Conservation (phyloP, 2,797 vertebrate genomes). For the Siniperca undulata region DNA sequence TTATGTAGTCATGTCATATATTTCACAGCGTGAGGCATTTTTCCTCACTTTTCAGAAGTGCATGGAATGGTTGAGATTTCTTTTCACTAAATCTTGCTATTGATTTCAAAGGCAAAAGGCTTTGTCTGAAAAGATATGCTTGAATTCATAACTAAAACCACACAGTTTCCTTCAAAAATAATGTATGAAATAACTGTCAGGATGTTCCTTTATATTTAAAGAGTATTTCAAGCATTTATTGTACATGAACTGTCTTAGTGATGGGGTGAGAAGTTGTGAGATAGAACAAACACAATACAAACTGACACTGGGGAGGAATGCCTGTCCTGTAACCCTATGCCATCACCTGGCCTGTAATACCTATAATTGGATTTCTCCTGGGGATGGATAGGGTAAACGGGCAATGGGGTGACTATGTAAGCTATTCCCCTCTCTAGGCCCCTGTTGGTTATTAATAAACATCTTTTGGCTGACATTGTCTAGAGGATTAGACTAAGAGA, state of each 20-base stretch:
- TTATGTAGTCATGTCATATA: background rate
- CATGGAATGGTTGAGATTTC: background rate
- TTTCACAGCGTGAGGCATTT: background rate
- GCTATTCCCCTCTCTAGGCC: slow-evolving; percentile 65
- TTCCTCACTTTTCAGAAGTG: slow-evolving; percentile 8
- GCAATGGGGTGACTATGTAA: slow-evolving; percentile 60
- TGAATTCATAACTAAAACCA: background rate
- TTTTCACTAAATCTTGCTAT: background rate
- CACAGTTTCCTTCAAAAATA: background rate
- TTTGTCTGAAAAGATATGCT: background rate
- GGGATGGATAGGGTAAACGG: slow-evolving; percentile 55
- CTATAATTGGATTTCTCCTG: slow-evolving; percentile 71
- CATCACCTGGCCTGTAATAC: slow-evolving; percentile 71
- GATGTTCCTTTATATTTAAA: background rate
- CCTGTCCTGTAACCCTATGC: slow-evolving; percentile 64
- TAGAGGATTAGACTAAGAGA: slow-evolving; percentile 73
- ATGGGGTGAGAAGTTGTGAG: background rate
- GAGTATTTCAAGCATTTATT: background rate
- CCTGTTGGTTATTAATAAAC: slow-evolving; percentile 83
- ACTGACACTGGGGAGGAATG: slow-evolving; percentile 40
- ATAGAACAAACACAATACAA: slow-evolving; percentile 41
- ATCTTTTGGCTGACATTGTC: slow-evolving; percentile 86
- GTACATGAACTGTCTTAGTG: background rate
- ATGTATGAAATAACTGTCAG: background rate
- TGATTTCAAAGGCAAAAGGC: background rate